These are phyloP conservation scores for Dynastes maya DNA, from an alignment of 2,888 invertebrate species.

Conservation along the genomic window DNA sequence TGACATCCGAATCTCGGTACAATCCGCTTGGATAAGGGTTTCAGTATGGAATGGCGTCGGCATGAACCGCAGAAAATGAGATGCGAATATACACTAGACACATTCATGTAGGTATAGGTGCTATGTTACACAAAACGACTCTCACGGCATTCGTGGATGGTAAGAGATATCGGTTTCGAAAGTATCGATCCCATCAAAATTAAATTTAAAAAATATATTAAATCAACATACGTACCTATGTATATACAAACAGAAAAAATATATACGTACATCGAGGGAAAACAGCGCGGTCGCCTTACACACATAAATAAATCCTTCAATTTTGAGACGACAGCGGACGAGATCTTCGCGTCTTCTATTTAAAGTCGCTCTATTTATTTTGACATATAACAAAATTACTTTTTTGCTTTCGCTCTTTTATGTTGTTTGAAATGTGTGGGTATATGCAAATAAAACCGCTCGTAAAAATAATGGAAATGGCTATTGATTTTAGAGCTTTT, in stretches of 20 bases:
- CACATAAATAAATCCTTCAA: constrained; percentile 18
- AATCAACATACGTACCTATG: constrained; percentile 13
- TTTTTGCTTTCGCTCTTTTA: constrained; percentile 16
- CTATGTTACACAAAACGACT: background rate
- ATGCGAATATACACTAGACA: constrained; percentile 37
- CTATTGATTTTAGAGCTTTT: constrained; percentile 3
- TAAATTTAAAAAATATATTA: constrained; percentile 41
- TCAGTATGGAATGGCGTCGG: constrained; percentile 30
- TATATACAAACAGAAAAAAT: constrained; percentile 7
- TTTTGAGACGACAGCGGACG: constrained; percentile 11
- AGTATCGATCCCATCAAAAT: constrained; percentile 35
- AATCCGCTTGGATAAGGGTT: constrained; percentile 44
- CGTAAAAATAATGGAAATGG: background rate
- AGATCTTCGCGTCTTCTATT: constrained; percentile 3
- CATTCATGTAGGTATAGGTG: background rate
- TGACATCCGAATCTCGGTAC: constrained; percentile 44
- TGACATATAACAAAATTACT: constrained; percentile 17
- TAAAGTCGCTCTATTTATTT: constrained; percentile 26
- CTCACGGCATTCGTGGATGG: too few species aligned
- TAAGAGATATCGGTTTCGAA: constrained; percentile 32
- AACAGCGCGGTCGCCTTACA: background rate
- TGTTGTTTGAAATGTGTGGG: background rate
- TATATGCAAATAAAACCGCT: constrained; percentile 12
- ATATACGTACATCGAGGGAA: background rate
- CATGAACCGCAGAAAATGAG: constrained; percentile 42